These are phyloP conservation scores for Verasper variegatus DNA, from an alignment of 2,113 vertebrate genomes.

Conservation along the genomic window DNA sequence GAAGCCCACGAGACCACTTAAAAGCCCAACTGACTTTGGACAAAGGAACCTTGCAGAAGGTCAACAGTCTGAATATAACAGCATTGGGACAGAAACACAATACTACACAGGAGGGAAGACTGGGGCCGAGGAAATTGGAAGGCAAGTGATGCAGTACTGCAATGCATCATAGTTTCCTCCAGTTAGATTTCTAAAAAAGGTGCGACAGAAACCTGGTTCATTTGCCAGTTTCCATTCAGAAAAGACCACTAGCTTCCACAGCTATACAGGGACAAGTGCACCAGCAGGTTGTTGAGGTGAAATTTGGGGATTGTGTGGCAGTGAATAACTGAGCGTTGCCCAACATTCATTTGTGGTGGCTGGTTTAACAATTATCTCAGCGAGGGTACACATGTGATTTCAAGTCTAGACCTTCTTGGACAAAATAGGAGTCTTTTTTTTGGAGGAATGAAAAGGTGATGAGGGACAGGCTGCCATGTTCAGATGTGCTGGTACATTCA, in stretches of 20 bases:
- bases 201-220: constrained; percentile 51
- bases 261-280: constrained; percentile 61
- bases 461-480: constrained; percentile 20
- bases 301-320: constrained; percentile 14
- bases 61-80: constrained; percentile 48
- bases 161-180: constrained; percentile 70
- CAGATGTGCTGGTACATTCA: too few relatives aligned
- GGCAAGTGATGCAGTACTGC: constrained; percentile 53
- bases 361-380: constrained; percentile 50
- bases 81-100: constrained; percentile 62
- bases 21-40: constrained; percentile 49
- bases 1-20: constrained; percentile 47
- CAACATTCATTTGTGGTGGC: constrained; percentile 37
- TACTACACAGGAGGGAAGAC: constrained; percentile 67
- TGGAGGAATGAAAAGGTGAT: neutral
- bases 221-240: constrained; percentile 62
- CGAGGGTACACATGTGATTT: neutral
- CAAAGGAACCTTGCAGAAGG: constrained; percentile 46
- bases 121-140: constrained; percentile 51
- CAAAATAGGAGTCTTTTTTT: constrained; percentile 43
- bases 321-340: constrained; percentile 11
- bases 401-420: constrained; percentile 15
- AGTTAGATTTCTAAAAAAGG: constrained; percentile 18
- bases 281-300: constrained; percentile 45
- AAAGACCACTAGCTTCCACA: constrained; percentile 44